Evolutionary conservation across 2,888 invertebrate species (phyloP).

Genomic region (Drosophila imparisetae): DNA sequence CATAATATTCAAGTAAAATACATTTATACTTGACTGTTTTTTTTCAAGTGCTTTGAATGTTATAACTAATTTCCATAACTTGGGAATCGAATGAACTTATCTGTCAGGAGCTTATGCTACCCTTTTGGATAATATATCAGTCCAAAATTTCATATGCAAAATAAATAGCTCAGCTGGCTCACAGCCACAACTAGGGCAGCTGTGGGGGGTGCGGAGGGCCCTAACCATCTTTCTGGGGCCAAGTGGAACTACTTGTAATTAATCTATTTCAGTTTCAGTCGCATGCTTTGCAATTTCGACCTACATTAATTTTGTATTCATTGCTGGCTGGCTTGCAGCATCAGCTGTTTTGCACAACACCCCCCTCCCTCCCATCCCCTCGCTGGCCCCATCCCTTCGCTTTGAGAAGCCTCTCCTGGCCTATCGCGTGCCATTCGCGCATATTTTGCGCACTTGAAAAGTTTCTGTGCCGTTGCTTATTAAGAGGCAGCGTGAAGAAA

Average conservation of each 20-base stretch:
- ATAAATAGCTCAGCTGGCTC: conserved; percentile 53
- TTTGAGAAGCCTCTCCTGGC: background rate
- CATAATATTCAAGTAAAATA: background rate
- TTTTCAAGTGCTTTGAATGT: background rate
- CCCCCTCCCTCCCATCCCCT: background rate
- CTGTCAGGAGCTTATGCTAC: conserved; percentile 12
- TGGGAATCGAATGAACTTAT: conserved; percentile 5
- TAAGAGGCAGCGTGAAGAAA: conserved; percentile 61
- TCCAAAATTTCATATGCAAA: conserved; percentile 46
- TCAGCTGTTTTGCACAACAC: conserved; percentile 57
- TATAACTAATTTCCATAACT: background rate
- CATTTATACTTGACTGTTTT: background rate
- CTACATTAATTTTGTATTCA: conserved; percentile 78
- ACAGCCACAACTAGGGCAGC: background rate
- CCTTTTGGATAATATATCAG: conserved; percentile 40
- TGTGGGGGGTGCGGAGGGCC: background rate
- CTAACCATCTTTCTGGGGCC: conserved; percentile 22
- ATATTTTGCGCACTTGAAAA: conserved; percentile 77
- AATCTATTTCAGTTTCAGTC: conserved; percentile 76
- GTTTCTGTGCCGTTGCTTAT: conserved; percentile 66
- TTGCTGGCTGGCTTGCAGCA: conserved; percentile 61
- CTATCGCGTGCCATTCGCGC: conserved; percentile 66
- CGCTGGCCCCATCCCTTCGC: background rate
- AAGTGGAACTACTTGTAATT: conserved; percentile 59
- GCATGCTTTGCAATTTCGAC: conserved; percentile 73